Base-by-base conservation (phyloP, 2,888 invertebrate species). In the Papilio elwesi region DNA sequence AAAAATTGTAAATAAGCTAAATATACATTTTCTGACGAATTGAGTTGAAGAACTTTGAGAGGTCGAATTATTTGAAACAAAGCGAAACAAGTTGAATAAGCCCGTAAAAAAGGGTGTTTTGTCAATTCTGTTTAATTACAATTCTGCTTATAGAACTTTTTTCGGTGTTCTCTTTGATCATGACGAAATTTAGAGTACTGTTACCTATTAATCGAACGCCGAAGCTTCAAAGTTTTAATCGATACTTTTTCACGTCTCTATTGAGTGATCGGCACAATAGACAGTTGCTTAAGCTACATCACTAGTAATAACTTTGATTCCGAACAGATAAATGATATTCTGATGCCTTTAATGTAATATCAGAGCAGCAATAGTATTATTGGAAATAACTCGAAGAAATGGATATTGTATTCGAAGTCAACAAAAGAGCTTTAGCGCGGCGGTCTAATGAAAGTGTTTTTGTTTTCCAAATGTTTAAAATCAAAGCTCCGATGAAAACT, bases 11-110 rank as follows among this genome's bases (percentile, higher is more conserved):
- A 12, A 57, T 12, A 38, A 38, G 59, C 10, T 36, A 15, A 43
- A 43, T 43, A 9, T 62, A 59, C 0, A n/a, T 38, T 43, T 38
- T 43, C 26, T n/a, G 12, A 38, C 13, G n/a, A 59, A 43, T 62
- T 62, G 15, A 43, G 15, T 62, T 43, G 43, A 62, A 43, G 59
- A 13, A 13, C n/a, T 15, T 43, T 43, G 10, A 43, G 59, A 62
- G 59, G 43, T 43, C 15, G 43, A 43, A 62, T 62, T 62, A 38
- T 62, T 62, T 43, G 43, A 62, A 43, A 62, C 59, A 62, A 62
- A 43, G 26, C 15, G n/a, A 43, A 57, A 57, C 36, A 36, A 52
- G 15, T 52, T 15, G 15, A 57, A 15, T 62, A 43, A 26, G 26
- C 26, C 9, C 9, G 38, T 43, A n/a, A 6, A 38, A 38, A 38